A percentile compares a stretch with the other conserved stretches of the same genome.
Evolutionary conservation across 35 echinoderm and acorn worm species (phyloP).

Genomic region (Holothuria glaberrima): DNA sequence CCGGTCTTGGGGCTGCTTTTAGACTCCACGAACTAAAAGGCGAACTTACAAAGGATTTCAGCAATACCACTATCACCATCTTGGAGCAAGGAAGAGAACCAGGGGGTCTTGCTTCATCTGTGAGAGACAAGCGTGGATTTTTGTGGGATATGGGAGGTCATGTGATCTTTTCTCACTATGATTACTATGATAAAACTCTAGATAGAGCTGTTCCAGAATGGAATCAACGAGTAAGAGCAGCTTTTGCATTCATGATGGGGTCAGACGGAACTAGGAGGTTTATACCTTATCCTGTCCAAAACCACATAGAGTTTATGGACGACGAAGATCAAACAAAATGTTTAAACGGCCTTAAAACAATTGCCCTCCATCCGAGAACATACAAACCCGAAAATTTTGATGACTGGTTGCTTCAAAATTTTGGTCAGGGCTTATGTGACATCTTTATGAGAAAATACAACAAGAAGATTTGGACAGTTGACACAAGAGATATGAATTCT

Average conservation of each 20-base stretch:
- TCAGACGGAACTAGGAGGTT: slow-evolving; percentile 35
- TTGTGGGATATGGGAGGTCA: no score
- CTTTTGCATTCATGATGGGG: no score
- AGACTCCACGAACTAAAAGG: slow-evolving; percentile 18
- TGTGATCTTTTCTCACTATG: slow-evolving; percentile 38
- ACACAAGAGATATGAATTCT: no score
- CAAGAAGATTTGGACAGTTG: no score
- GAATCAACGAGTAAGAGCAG: slow-evolving; percentile 55
- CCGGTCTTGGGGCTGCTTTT: no score
- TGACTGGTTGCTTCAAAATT: no score
- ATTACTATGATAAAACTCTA: no score
- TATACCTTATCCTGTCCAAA: slow-evolving; percentile 56
- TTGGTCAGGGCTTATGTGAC: slow-evolving; percentile 45
- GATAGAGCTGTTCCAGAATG: slow-evolving; percentile 38
- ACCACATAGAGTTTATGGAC: slow-evolving; percentile 36
- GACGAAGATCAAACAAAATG: slow-evolving; percentile 28
- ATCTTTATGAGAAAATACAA: no score
- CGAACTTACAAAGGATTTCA: not conserved
- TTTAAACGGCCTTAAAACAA: slow-evolving; percentile 39
- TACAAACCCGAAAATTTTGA: slow-evolving; percentile 47
- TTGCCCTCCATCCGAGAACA: not conserved
- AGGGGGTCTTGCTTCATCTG: slow-evolving; percentile 53
- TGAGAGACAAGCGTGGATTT: slow-evolving; percentile 32
- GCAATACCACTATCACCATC: slow-evolving; percentile 20
- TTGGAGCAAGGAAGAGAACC: slow-evolving; percentile 32